Conservation (phyloP, 1,140 invertebrate species). For the Papilio glaucus region DNA sequence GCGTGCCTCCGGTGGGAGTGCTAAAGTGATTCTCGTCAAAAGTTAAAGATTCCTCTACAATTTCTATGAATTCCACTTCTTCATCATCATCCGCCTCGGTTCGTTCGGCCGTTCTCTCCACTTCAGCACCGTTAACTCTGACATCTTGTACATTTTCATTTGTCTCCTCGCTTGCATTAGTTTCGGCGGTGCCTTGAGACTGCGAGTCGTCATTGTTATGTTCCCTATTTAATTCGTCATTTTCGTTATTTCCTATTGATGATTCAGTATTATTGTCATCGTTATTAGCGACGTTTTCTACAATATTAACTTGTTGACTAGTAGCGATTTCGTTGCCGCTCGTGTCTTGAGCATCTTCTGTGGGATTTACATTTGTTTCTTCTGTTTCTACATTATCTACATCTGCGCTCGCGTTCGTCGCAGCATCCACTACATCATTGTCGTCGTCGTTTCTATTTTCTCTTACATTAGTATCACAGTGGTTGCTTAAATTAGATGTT, state of each 20-base stretch:
- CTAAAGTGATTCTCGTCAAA: conserved; percentile 81
- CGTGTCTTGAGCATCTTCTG: conserved; percentile 51
- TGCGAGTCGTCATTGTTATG: conserved; percentile 48
- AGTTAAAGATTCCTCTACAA: conserved; percentile 59
- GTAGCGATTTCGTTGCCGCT: conserved; percentile 53
- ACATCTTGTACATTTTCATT: conserved; percentile 34
- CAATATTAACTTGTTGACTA: conserved; percentile 60
- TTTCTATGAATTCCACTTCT: conserved; percentile 38
- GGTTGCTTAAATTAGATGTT: conserved; percentile 67
- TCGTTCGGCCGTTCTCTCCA: conserved; percentile 14
- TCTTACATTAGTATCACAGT: conserved; percentile 81
- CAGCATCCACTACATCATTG: conserved; percentile 73
- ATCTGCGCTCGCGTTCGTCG: conserved; percentile 48
- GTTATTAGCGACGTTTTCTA: not conserved
- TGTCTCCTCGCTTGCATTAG: conserved; percentile 21
- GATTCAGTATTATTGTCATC: not conserved
- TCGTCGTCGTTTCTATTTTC: conserved; percentile 58
- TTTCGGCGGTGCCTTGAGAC: conserved; percentile 5
- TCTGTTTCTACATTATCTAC: conserved; percentile 49
- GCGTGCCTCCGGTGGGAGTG: conserved; percentile 69
- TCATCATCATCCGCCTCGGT: conserved; percentile 35
- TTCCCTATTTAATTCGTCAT: conserved; percentile 32
- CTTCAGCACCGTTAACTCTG: conserved; percentile 33
- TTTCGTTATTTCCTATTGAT: conserved; percentile 18
- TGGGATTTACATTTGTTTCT: conserved; percentile 44